These are phyloP conservation scores for Oxyteleia sp. DNA, from an alignment of 2,888 invertebrate genomes.

Conservation along the genomic window DNA sequence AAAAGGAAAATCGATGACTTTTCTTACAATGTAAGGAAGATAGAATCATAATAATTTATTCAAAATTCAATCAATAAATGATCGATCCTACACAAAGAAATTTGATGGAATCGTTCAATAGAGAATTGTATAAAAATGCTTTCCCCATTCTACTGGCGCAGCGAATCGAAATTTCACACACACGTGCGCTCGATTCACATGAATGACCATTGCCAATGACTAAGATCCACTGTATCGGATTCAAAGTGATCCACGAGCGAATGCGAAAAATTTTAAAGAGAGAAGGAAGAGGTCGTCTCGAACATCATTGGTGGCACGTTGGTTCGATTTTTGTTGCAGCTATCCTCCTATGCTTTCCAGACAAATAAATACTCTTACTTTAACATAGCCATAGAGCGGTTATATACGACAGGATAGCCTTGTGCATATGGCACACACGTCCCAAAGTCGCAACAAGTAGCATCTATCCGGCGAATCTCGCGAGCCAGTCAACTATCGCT, in stretches of 20 bases:
- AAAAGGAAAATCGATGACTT: no score
- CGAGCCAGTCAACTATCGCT: background rate
- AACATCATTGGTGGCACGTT: conserved; percentile 54
- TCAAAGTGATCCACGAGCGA: conserved; percentile 24
- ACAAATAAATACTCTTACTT: conserved; percentile 69
- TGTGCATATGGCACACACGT: conserved; percentile 61
- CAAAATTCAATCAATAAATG: no score
- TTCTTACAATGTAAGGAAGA: no score
- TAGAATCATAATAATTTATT: no score
- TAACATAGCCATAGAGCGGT: conserved; percentile 52
- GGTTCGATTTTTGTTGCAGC: conserved; percentile 44
- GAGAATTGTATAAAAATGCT: no score
- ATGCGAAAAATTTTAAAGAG: conserved; percentile 18
- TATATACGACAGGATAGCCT: conserved; percentile 65
- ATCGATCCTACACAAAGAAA: no score
- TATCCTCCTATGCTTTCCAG: conserved; percentile 60
- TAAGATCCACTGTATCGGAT: conserved; percentile 24
- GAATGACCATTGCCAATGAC: conserved; percentile 42
- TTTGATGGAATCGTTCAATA: no score
- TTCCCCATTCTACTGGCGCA: conserved; percentile 18
- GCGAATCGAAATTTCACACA: conserved; percentile 42
- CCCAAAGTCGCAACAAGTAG: conserved; percentile 57
- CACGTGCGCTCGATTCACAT: conserved; percentile 44
- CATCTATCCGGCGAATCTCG: conserved; percentile 49
- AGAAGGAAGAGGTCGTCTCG: conserved; percentile 40